Conservation (phyloP, 2,797 vertebrate genomes). For the Rhynchonycteris naso region DNA sequence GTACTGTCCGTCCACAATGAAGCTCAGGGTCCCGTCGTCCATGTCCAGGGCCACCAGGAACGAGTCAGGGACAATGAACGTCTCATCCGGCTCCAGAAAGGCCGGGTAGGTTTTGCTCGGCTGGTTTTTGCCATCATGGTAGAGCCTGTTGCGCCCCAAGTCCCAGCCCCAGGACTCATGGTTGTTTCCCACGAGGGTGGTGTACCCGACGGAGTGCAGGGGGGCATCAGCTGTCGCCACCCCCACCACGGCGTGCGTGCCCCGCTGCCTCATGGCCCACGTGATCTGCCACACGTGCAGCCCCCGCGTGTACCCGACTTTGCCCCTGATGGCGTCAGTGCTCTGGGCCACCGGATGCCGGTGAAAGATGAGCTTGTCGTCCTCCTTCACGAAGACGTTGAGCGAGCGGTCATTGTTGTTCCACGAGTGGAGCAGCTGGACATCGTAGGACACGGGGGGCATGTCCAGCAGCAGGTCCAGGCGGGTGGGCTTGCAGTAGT, state of each 20-base stretch:
- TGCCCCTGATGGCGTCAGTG: conserved; percentile 96
- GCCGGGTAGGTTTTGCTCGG: conserved; percentile 95
- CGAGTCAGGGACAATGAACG: conserved; percentile 97
- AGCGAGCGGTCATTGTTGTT: conserved; percentile 97
- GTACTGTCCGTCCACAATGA: conserved; percentile 98
- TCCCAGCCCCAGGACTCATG: conserved; percentile 99
- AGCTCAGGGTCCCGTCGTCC: conserved; percentile 98
- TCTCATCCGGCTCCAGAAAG: conserved; percentile 95
- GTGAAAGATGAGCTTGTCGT: conserved; percentile 97
- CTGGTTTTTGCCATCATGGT: conserved; percentile 97
- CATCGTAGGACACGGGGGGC: conserved; percentile 89
- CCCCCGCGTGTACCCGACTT: conserved; percentile 96
- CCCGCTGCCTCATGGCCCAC: conserved; percentile 97
- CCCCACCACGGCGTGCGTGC: conserved; percentile 96
- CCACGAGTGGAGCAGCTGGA: conserved; percentile 96
- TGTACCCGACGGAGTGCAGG: conserved; percentile 97
- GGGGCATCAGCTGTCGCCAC: conserved; percentile 95
- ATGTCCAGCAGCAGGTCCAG: conserved; percentile 98
- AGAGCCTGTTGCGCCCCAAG: conserved; percentile 97
- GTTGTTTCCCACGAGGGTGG: conserved; percentile 95
- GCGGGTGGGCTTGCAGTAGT: conserved; percentile 95
- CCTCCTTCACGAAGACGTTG: conserved; percentile 98
- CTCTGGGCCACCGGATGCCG: conserved; percentile 99
- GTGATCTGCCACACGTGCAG: conserved; percentile 99
- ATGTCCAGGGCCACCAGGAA: conserved; percentile 98